Conservation (phyloP, 1,140 invertebrate genomes). For the Bicyclus anynana region DNA sequence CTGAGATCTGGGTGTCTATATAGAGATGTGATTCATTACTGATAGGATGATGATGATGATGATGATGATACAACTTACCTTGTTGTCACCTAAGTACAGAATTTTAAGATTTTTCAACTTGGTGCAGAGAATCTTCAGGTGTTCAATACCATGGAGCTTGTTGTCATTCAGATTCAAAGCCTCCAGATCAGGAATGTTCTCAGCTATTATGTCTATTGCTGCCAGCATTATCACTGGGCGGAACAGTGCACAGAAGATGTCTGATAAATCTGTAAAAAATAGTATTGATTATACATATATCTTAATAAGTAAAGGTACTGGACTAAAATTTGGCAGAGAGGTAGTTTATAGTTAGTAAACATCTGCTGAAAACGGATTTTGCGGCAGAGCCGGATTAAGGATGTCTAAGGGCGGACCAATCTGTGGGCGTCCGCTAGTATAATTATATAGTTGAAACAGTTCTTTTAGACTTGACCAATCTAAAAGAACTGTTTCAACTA, state of each 20-base stretch:
- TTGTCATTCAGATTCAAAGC: constrained; percentile 91
- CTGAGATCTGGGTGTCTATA: too few relatives aligned
- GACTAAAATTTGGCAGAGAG: too few relatives aligned
- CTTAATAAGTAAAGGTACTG: too few relatives aligned
- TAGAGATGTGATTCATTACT: neutral
- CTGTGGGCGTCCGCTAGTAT: too few relatives aligned
- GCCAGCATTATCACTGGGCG: constrained; percentile 83
- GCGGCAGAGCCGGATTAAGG: too few relatives aligned
- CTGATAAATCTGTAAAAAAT: constrained; percentile 77
- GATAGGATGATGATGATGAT: too few relatives aligned
- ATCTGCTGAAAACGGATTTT: too few relatives aligned
- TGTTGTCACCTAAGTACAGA: constrained; percentile 89
- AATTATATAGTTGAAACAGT: too few relatives aligned
- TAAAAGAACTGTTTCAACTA: too few relatives aligned
- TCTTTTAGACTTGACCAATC: too few relatives aligned
- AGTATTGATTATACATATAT: neutral
- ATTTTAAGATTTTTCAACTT: constrained; percentile 87
- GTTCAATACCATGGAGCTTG: constrained; percentile 83
- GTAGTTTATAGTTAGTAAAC: too few relatives aligned
- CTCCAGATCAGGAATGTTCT: constrained; percentile 89
- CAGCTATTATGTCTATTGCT: constrained; percentile 87
- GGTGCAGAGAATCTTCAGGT: constrained; percentile 79
- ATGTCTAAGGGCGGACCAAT: too few relatives aligned
- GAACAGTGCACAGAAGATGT: constrained; percentile 86
- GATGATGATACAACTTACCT: constrained; percentile 77